Base-by-base conservation (phyloP, 2,797 vertebrate genomes). In the Pterois miles region DNA sequence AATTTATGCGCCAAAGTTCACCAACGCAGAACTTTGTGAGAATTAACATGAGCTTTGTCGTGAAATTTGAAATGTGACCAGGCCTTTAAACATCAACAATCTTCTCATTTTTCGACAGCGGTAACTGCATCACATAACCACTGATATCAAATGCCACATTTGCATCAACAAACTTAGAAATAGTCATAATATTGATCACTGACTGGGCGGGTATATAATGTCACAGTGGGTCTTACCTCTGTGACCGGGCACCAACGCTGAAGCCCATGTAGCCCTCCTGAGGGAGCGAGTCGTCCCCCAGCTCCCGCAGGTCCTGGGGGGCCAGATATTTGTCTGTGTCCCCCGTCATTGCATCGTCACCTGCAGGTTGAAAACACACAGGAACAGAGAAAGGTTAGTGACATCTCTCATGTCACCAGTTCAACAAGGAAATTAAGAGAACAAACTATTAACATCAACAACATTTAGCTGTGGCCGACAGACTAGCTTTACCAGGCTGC, bases 261-360 rank as follows among this genome's bases (percentile, higher is more conserved):
- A 99, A 99, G 89, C 98, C 98, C 96, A 99, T 96, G 89, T 99
- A 99, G 57, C 98, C 98, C 81, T 99, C 98, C 23, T 97, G 97
- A 14, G 98, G 98, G 60, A 99, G 94, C 2, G 98, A 99, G 88
- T 99, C 98, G 38, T 99, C 98, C 11, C 98, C 98, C 81, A 99
- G 85, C 81, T 99, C 98, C 40, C 97, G 96, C 71, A 99, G 95
- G 83, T 99, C 98, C 84, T 99, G 98, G 1, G 98, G 98, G 72
- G 97, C 98, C 4, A 99, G 94, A 84, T 99, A 99, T 68, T 99
- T 99, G 92, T 99, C 98, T 0, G 98, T 98, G 65, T 99, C 97
- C 33, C 97, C 97, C 36, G 98, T 98, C 96, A 99, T 97, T 2
- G 97, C 98, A 93, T 99, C 98, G 71, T 99, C 98, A 95, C 98